These are phyloP conservation scores for Nemapogon koenigi DNA, from an alignment of 2,888 invertebrate species.

Conservation along the genomic window DNA sequence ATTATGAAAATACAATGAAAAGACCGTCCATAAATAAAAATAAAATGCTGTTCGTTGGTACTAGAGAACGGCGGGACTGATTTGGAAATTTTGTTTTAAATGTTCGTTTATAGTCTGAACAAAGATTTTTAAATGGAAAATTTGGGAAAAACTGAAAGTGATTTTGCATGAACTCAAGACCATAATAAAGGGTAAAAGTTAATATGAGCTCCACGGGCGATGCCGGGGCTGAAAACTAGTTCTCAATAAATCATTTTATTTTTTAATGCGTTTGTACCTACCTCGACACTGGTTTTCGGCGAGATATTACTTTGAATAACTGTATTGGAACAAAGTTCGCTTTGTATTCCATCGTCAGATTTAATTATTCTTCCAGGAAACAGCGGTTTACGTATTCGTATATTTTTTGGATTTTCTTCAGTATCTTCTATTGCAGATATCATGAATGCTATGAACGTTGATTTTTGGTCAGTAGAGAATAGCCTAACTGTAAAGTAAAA, in stretches of 20 bases:
- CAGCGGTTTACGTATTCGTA: slow-evolving; percentile 29
- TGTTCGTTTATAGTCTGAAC: no score
- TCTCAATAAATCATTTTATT: background rate
- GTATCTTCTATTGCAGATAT: slow-evolving; percentile 40
- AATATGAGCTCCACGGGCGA: no score
- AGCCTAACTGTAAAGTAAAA: slow-evolving; percentile 32
- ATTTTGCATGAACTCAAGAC: no score
- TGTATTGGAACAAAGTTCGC: slow-evolving; percentile 36
- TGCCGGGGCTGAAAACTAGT: no score
- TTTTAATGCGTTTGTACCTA: slow-evolving; percentile 20
- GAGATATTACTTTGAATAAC: slow-evolving; percentile 40
- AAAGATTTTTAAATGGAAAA: no score
- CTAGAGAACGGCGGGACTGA: no score
- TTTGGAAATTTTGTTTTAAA: no score
- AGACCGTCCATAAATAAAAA: no score
- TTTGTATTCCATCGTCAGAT: slow-evolving; percentile 21
- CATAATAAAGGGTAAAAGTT: no score
- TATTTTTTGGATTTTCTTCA: slow-evolving; percentile 31
- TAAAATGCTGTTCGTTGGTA: no score
- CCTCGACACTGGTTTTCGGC: slow-evolving; percentile 41
- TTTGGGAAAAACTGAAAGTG: no score
- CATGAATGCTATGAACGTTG: slow-evolving; percentile 46
- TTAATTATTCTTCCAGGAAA: slow-evolving; percentile 32
- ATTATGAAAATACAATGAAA: no score
- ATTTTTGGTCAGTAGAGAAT: slow-evolving; percentile 28